phyloP scores from a whole-genome alignment of 2,113 vertebrate genomes.

The Phrynosoma platyrhinos region DNA sequence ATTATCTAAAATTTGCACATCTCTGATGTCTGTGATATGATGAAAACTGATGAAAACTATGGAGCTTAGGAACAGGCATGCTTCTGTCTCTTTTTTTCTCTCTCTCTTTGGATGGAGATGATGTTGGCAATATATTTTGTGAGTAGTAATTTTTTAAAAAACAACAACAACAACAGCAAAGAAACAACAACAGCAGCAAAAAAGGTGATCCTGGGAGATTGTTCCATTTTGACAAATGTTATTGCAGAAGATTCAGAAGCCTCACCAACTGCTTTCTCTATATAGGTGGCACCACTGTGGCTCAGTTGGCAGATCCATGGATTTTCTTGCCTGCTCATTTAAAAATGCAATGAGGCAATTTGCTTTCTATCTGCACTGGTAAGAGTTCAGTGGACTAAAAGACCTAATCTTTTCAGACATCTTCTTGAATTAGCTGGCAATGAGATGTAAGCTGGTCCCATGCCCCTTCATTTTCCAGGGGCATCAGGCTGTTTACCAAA shows the following conservation, averaged over 20 bases:
- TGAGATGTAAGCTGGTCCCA: neutral
- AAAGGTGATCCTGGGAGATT: no score
- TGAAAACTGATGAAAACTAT: neutral
- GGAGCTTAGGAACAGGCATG: neutral
- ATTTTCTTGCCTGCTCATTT: neutral
- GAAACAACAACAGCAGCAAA: no score
- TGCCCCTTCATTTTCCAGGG: neutral
- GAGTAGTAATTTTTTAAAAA: neutral
- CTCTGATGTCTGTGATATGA: neutral
- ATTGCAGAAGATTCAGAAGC: neutral
- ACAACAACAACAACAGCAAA: neutral
- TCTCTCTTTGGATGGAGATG: no score
- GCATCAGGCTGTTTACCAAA: neutral
- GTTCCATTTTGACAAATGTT: neutral
- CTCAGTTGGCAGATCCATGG: neutral
- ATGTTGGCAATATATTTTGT: neutral
- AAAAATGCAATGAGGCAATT: no score
- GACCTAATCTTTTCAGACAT: rapidly evolving
- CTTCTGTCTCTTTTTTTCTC: no score
- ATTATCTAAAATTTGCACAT: neutral
- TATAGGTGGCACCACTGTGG: neutral
- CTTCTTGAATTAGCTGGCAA: neutral
- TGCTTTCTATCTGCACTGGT: neutral
- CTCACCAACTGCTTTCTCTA: neutral
- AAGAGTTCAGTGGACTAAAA: neutral